A percentile compares a stretch with the other conserved stretches of the same genome.
These are phyloP conservation scores for Macrocentrus cingulum DNA, from an alignment of 1,140 invertebrate species.

Conservation along the genomic window DNA sequence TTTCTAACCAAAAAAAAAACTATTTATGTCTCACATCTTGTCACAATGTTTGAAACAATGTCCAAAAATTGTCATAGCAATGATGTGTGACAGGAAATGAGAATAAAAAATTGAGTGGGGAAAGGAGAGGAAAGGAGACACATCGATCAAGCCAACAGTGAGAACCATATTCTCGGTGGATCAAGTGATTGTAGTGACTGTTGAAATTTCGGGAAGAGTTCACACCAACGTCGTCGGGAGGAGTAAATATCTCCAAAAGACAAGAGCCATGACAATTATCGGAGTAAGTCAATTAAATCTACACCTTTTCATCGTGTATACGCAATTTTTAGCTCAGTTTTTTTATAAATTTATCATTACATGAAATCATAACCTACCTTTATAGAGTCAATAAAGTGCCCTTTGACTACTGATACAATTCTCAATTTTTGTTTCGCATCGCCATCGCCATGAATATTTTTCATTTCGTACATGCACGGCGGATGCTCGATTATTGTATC, in stretches of 20 bases:
- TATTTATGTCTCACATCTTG: too few relatives aligned
- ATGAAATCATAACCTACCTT: constrained; percentile 63
- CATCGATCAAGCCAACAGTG: constrained; percentile 49
- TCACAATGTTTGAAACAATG: too few relatives aligned
- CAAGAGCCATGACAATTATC: constrained; percentile 10
- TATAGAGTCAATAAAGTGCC: constrained; percentile 72
- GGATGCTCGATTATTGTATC: constrained; percentile 55
- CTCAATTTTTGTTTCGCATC: constrained; percentile 51
- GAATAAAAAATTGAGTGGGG: constrained; percentile 36
- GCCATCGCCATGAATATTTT: constrained; percentile 61
- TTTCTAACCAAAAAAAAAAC: too few relatives aligned
- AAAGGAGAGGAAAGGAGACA: constrained; percentile 24
- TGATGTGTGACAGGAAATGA: constrained; percentile 19
- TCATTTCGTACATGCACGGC: constrained; percentile 67
- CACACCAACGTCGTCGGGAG: constrained; percentile 31
- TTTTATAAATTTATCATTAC: constrained; percentile 32
- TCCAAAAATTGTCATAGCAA: constrained; percentile 9
- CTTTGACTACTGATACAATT: constrained; percentile 61
- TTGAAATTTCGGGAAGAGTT: constrained; percentile 52
- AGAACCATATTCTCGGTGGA: constrained; percentile 46
- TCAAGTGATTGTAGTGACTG: constrained; percentile 54
- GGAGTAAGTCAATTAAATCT: constrained; percentile 25
- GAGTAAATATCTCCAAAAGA: constrained; percentile 22
- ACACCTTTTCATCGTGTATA: background rate
- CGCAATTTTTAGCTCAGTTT: background rate